A percentile compares a stretch with the other conserved stretches of the same genome.
These are phyloP conservation scores for Callospermophilus lateralis DNA, from an alignment of 2,113 vertebrate species.

Conservation along the genomic window DNA sequence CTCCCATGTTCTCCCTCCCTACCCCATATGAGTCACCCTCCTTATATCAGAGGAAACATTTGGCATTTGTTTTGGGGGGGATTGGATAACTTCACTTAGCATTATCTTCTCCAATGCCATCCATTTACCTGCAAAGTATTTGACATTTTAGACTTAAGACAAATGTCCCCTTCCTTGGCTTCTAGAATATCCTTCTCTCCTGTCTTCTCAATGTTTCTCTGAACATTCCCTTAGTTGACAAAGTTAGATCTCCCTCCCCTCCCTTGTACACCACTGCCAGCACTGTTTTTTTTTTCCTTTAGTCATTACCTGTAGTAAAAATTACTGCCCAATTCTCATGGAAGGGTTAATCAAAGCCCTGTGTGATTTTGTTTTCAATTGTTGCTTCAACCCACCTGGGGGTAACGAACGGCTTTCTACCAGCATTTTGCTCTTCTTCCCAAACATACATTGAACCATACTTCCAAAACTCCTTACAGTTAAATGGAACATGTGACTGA, in stretches of 20 bases:
- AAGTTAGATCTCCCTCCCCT: neutral
- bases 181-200: neutral
- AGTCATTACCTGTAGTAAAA: neutral
- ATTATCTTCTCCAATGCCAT: too few species aligned
- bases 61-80: too few species aligned
- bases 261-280: neutral
- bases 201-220: neutral
- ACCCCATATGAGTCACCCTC: too few species aligned
- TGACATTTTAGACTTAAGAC: neutral
- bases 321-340: neutral
- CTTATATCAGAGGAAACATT: too few species aligned
- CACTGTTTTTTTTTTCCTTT: neutral
- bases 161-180: neutral
- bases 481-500: conserved; percentile 49
- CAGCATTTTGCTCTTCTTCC: neutral
- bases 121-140: neutral
- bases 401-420: neutral
- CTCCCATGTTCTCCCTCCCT: too few species aligned
- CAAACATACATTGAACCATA: neutral
- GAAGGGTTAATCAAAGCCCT: neutral
- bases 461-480: neutral
- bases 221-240: neutral
- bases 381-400: neutral
- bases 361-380: neutral
- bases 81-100: too few species aligned